phyloP scores from a whole-genome alignment of 1,140 invertebrate genomes.

The Formica exsecta region DNA sequence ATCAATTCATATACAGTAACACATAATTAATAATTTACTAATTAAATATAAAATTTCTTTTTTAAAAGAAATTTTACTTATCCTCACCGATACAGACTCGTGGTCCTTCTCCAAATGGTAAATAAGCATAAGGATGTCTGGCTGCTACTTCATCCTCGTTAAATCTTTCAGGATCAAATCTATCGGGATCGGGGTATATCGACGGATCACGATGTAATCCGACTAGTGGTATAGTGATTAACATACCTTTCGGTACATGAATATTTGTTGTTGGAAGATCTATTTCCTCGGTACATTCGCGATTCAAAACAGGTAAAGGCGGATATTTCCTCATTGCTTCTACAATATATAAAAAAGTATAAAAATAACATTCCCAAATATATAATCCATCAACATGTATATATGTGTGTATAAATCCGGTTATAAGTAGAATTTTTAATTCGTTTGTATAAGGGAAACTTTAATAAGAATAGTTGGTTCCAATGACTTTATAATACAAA shows the following conservation, averaged over 20 bases:
- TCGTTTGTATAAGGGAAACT: too few species aligned
- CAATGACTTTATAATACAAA: too few species aligned
- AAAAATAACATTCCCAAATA: too few species aligned
- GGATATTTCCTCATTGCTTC: conserved; percentile 91
- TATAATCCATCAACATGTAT: not conserved
- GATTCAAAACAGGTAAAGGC: conserved; percentile 87
- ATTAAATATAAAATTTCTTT: too few species aligned
- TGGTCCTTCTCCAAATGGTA: too few species aligned
- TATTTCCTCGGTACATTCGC: conserved; percentile 87
- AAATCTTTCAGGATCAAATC: conserved; percentile 89
- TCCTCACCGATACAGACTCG: too few species aligned
- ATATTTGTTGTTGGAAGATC: conserved; percentile 87
- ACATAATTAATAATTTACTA: too few species aligned
- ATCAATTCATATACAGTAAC: too few species aligned
- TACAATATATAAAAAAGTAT: conserved; percentile 71
- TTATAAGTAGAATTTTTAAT: too few species aligned
- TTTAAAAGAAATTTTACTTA: too few species aligned
- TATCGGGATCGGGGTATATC: conserved; percentile 87
- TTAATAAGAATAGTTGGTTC: too few species aligned
- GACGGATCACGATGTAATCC: conserved; percentile 83
- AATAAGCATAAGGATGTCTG: conserved; percentile 48
- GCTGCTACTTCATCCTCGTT: conserved; percentile 74
- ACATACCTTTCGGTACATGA: conserved; percentile 88
- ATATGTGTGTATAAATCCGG: too few species aligned
- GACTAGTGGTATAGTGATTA: conserved; percentile 88